Conservation (phyloP, 2,888 invertebrate genomes). For the Campaea margaritaria region DNA sequence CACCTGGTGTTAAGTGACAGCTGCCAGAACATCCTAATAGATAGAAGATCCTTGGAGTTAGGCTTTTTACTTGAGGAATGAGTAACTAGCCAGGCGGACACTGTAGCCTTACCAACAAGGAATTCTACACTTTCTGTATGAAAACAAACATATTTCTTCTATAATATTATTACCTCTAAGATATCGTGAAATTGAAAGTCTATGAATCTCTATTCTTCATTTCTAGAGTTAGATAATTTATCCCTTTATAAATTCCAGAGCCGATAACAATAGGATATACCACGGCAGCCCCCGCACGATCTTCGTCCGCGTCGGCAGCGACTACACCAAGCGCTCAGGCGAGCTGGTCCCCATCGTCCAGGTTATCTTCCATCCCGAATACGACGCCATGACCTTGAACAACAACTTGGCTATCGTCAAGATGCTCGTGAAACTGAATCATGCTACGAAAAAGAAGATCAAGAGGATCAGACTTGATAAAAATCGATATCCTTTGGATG, state of each 20-base stretch:
- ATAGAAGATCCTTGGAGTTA: no score
- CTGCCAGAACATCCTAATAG: no score
- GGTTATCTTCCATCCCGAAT: constrained; percentile 53
- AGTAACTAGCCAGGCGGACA: no score
- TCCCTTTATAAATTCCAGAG: constrained; percentile 36
- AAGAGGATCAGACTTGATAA: constrained; percentile 50
- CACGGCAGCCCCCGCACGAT: constrained; percentile 38
- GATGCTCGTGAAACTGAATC: constrained; percentile 37
- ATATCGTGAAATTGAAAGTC: no score
- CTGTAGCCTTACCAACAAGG: no score
- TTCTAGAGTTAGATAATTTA: not conserved
- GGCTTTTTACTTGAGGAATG: no score
- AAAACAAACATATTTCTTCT: no score
- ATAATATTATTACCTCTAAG: not conserved
- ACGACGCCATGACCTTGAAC: constrained; percentile 43
- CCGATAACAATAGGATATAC: constrained; percentile 42
- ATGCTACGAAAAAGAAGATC: constrained; percentile 43
- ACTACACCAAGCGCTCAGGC: constrained; percentile 46
- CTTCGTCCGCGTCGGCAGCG: constrained; percentile 53
- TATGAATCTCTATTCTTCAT: no score
- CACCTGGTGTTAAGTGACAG: no score
- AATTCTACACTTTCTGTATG: no score
- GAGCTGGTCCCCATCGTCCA: constrained; percentile 43
- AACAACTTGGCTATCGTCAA: constrained; percentile 56
- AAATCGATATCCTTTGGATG: constrained; percentile 17